phyloP scores from a whole-genome alignment of 1,140 invertebrate genomes.

The Drosophila watanabei region DNA sequence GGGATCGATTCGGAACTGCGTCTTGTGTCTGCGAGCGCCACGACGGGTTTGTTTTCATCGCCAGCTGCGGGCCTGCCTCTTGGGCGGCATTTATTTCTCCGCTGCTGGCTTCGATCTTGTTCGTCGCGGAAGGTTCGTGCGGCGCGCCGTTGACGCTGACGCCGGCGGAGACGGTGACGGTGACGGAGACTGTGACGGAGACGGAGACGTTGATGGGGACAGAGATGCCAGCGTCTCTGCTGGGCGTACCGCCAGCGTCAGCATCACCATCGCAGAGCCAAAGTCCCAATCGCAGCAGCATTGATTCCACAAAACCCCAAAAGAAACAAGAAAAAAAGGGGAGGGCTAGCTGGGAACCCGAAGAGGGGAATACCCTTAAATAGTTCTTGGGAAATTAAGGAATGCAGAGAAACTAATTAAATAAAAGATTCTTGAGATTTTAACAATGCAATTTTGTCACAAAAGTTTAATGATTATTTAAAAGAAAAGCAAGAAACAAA shows the following conservation, averaged over 20 bases:
- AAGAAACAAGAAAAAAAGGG: slow-evolving; percentile 26
- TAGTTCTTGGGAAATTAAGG: neutral
- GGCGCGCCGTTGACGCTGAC: slow-evolving; percentile 12
- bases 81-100: slow-evolving; percentile 74
- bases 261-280: slow-evolving; percentile 24
- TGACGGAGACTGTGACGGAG: neutral
- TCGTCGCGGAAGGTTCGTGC: slow-evolving; percentile 69
- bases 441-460: neutral
- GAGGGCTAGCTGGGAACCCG: neutral
- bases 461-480: too few species aligned
- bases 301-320: slow-evolving; percentile 63
- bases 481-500: too few species aligned
- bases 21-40: slow-evolving; percentile 79
- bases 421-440: neutral
- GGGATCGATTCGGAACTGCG: slow-evolving; percentile 68
- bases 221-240: slow-evolving; percentile 26
- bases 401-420: neutral
- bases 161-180: slow-evolving; percentile 1
- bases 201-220: neutral
- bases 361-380: neutral
- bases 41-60: slow-evolving; percentile 80
- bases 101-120: slow-evolving; percentile 71
- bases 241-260: slow-evolving; percentile 46
- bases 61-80: slow-evolving; percentile 74
- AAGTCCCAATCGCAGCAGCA: slow-evolving; percentile 33